Base-by-base conservation (phyloP, 2,797 vertebrate genomes). In the Premnoplex brunnescens region DNA sequence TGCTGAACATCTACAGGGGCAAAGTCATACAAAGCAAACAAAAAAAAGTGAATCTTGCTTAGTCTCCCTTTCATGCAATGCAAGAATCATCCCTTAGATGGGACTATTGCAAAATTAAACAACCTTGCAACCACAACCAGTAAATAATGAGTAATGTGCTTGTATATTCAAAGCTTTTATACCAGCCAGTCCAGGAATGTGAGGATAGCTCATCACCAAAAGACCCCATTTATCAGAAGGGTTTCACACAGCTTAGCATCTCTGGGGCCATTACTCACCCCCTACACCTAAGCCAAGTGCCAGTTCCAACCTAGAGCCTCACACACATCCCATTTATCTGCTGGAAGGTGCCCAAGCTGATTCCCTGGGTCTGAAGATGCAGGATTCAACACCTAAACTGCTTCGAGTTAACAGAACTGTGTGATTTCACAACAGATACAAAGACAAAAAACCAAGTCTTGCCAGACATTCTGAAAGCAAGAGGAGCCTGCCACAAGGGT, bases 41-140 rank as follows among this genome's bases (percentile, higher is more conserved):
- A 52, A 89, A 39, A 39, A 73, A 83, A 93, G 71, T 72, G 69
- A 58, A 85, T 60, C 63, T 75, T 63, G 46, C 81, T 67, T 10
- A 51, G 68, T 58, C 59, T 85, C 32, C 63, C 26, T 89, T 73
- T 34, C 76, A 51, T 96, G 96, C 76, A 97, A 73, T 89, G 74
- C 90, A 77, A 72, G 54, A 86, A 97, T 83, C 95, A 91, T 91
- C 97, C 89, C 87, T 95, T 97, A 97, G 97, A 96, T 98, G 98
- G 95, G 96, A 94, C 96, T 97, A 75, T 97, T 98, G 96, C 96
- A 97, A 95, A 98, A 97, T 97, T 91, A 97, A 97, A 98, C 92
- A 37, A 81, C 74, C 36, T 88, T 89, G 64, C 49, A 46, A 13
- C 44, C 60, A 66, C 12, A 2, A 68, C 52, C 66, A 90, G 95